phyloP scores from a whole-genome alignment of 2,888 invertebrate species.

The Drosophila infuscata region DNA sequence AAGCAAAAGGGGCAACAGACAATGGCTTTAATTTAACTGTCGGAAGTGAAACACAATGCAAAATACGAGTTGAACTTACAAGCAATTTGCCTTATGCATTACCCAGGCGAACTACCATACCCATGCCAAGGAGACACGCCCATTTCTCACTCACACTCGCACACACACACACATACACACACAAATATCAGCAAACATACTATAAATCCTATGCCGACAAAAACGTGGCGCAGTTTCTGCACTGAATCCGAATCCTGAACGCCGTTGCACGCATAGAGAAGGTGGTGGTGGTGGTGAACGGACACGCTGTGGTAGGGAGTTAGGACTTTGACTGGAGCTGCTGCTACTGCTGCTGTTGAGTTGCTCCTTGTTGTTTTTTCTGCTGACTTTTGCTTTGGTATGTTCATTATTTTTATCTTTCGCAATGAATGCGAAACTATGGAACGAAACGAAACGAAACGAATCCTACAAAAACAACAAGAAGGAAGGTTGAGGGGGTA shows the following conservation, averaged over 20 bases:
- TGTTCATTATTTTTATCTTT: constrained; percentile 84
- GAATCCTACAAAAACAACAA: constrained; percentile 60
- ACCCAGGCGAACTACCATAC: constrained; percentile 31
- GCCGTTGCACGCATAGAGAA: constrained; percentile 69
- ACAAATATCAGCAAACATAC: constrained; percentile 46
- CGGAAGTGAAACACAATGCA: constrained; percentile 81
- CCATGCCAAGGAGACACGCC: constrained; percentile 48
- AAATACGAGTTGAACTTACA: constrained; percentile 79
- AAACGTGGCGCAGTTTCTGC: constrained; percentile 70
- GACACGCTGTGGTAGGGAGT: constrained; percentile 1
- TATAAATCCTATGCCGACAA: constrained; percentile 64
- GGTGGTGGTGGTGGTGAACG: neutral
- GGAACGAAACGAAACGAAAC: constrained; percentile 55
- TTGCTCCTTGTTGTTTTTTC: constrained; percentile 60
- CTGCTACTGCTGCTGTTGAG: constrained; percentile 43
- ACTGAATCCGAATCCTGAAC: constrained; percentile 57
- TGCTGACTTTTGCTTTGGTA: constrained; percentile 78
- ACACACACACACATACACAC: constrained; percentile 19
- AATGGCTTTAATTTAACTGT: constrained; percentile 82
- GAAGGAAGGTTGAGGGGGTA: constrained; percentile 10
- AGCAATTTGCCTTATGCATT: constrained; percentile 78
- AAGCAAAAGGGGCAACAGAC: constrained; percentile 46
- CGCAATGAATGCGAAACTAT: constrained; percentile 76
- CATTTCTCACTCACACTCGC: constrained; percentile 54
- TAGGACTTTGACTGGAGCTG: constrained; percentile 39